Percentiles rank a stretch among this genome's conserved stretches.
Evolutionary conservation across 1,140 invertebrate genomes (phyloP).

Genomic region (Drosophila subpulchrella): DNA sequence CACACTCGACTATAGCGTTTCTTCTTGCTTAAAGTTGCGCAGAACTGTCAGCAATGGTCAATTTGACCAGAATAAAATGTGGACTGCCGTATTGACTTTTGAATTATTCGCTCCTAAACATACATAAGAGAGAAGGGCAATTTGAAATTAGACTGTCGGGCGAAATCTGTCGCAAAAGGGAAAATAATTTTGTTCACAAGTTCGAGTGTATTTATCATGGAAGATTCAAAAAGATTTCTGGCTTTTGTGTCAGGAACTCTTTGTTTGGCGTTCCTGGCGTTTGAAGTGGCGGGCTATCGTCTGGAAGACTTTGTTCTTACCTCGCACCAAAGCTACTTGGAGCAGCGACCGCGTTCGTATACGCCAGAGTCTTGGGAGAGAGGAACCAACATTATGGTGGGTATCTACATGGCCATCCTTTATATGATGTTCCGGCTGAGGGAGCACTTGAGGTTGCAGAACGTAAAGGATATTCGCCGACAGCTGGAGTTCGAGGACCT

Average conservation of each 20-base stretch:
- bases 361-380: neutral
- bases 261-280: neutral
- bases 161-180: neutral
- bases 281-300: neutral
- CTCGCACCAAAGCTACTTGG: neutral
- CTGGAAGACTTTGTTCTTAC: neutral
- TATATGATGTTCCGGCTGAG: neutral
- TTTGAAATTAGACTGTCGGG: neutral
- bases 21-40: too few relatives aligned
- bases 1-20: too few relatives aligned
- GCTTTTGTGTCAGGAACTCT: neutral
- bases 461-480: neutral
- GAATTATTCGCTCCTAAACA: too few relatives aligned
- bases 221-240: neutral
- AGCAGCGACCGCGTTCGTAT: neutral
- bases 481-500: constrained; percentile 5
- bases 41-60: too few relatives aligned
- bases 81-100: too few relatives aligned
- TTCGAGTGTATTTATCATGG: neutral
- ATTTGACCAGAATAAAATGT: too few relatives aligned
- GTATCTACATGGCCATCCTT: neutral
- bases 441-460: neutral
- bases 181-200: neutral
- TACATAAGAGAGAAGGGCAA: neutral
- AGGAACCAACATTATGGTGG: neutral